These are phyloP conservation scores for Heliconius hewitsoni DNA, from an alignment of 1,140 invertebrate genomes.

Conservation along the genomic window DNA sequence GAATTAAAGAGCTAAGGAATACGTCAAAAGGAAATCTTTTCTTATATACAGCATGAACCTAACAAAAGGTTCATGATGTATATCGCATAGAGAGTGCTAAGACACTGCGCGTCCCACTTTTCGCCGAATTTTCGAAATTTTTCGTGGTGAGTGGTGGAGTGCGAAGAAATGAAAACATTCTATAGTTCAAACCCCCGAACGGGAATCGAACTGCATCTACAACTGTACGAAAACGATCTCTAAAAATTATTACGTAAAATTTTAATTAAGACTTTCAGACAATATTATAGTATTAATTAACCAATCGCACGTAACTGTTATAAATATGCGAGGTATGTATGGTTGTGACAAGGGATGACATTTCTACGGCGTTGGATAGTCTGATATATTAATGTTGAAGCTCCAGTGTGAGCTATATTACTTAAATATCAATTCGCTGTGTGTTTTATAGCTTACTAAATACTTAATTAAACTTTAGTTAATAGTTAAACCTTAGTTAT, in stretches of 20 bases:
- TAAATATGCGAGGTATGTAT: slow-evolving; percentile 27
- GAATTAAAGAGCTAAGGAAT: no score
- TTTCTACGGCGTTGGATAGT: slow-evolving; percentile 15
- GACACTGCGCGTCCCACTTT: no score
- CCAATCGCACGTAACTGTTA: slow-evolving; percentile 23
- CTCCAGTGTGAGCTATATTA: background rate
- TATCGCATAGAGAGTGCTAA: no score
- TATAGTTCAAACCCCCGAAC: no score
- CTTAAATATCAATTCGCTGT: background rate
- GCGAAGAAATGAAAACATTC: no score
- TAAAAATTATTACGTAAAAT: slow-evolving; percentile 7
- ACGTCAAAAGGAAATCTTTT: no score
- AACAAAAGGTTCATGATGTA: no score
- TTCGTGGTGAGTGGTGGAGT: no score
- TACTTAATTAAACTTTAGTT: background rate
- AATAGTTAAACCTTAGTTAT: no score
- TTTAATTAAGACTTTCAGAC: background rate
- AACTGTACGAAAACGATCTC: background rate
- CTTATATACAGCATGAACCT: no score
- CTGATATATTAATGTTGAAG: background rate
- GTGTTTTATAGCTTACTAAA: background rate
- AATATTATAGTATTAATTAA: slow-evolving; percentile 20
- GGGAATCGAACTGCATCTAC: no score
- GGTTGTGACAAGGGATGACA: slow-evolving; percentile 29
- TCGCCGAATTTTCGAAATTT: no score